Evolutionary conservation across 2,113 vertebrate species (phyloP), one percentile per base, ranked within the genome.

Genomic region (Euleptes europaea): DNA sequence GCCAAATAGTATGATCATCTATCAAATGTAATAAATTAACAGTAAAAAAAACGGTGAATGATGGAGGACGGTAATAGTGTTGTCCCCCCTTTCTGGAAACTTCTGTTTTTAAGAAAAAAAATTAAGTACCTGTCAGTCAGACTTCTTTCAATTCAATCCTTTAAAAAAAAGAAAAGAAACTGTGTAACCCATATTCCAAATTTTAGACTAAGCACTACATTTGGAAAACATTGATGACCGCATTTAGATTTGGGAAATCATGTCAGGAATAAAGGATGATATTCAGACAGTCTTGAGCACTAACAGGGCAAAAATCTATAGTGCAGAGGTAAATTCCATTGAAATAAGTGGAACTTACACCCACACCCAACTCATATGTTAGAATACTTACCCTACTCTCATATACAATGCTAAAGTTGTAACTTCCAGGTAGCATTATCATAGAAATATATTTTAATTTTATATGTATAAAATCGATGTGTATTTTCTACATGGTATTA

Each of bases 31-130:
- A 79, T 76, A 77, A 40, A 38, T 49, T 26, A 63, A 71, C 69
- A 87, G 57, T 85, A 92, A 88, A 6, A 93, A 87, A 6, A 88
- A 84, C 33, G 33, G 80, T 70, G 63, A 79, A 80, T 82, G 73
- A 85, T 75, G 51, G 38, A 49, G 31, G 38, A 69, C 84, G 51
- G 84, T 54, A 85, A 76, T 80, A 72, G 5, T 42, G 69, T 78
- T 40, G 73, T 86, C 31, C 63, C 1, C 44, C 5, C 88, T 83
- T 82, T 74, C 80, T 74, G 19, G 83, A 86, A 89, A 88, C 75
- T 88, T 90, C 26, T 17, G 54, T 57, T 0, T 4, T 33, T 65
- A 83, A 54, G 0, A 0, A 65, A 67, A 74, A 78, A 44, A 84
- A 42, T 63, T 5, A 63, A 26, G 4, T 6, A 11, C 5, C 2